Evolutionary conservation across 2,113 vertebrate species (phyloP).

Genomic region (Halcyon malimbica): DNA sequence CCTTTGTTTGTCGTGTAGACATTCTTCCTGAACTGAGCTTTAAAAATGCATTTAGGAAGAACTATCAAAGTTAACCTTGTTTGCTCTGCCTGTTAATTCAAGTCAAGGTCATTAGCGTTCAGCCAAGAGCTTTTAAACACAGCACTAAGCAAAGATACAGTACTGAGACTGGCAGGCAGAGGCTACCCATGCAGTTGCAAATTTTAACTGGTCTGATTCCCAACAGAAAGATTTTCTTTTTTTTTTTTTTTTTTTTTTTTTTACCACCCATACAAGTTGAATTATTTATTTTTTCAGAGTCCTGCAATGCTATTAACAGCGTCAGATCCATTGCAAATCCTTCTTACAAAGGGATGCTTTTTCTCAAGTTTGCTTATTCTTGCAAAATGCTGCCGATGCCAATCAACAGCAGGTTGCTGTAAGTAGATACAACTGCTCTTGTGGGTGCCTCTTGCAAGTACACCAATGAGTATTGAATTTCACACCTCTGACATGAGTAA

Average conservation of each 20-base stretch:
- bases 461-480: neutral
- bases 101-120: neutral
- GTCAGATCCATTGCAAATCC: neutral
- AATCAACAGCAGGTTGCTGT: neutral
- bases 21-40: neutral
- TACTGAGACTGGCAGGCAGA: neutral
- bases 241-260: neutral
- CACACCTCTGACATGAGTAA: constrained; percentile 22
- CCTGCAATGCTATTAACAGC: neutral
- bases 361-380: neutral
- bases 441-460: neutral
- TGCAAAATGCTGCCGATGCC: neutral
- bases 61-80: neutral
- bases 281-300: neutral
- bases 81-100: neutral
- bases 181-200: neutral
- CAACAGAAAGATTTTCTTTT: neutral
- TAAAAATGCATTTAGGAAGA: neutral
- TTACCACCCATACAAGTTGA: neutral
- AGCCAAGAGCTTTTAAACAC: neutral
- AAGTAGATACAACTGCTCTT: neutral
- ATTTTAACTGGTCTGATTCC: neutral
- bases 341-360: neutral
- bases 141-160: neutral
- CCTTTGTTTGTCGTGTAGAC: neutral